Evolutionary conservation across 2,113 vertebrate species (phyloP), one percentile per base, ranked within the genome.

Genomic region (Engraulis encrasicolus): DNA sequence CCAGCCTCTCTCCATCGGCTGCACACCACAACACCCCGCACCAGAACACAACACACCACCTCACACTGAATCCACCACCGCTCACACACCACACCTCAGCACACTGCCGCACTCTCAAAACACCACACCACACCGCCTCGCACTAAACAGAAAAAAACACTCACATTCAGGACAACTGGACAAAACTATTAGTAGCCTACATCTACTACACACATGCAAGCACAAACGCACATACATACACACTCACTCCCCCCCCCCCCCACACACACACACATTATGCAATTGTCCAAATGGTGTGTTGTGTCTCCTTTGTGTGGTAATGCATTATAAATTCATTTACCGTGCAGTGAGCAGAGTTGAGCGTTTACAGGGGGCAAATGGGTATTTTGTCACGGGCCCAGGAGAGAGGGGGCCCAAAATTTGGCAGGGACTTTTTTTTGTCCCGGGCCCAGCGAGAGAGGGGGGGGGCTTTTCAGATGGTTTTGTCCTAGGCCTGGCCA

Each of bases 301-400:
- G 58, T 71, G 84, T 48, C 84, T 84, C 77, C 84, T 86, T 86
- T 82, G 82, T 80, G 82, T 82, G 66, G 88, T 86, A 87, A 89
- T 89, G 84, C 84, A 89, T 89, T 86, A 89, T 83, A 87, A 86
- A 87, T 87, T 87, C 37, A 89, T 87, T 87, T 89, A 82, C 84
- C 84, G 84, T 61, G 81, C 84, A 74, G 85, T 84, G 86, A 85
- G 82, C 61, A 78, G 84, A 84, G 78, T 79, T 84, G 82, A n/a
- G n/a, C n/a, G n/a, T n/a, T n/a, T n/a, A n/a, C n/a, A n/a, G n/a
- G n/a, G n/a, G n/a, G n/a, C n/a, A n/a, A n/a, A n/a, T n/a, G n/a
- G n/a, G n/a, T n/a, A n/a, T n/a, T n/a, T n/a, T n/a, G n/a, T n/a
- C n/a, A n/a, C n/a, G n/a, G n/a, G n/a, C n/a, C n/a, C n/a, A n/a